phyloP scores from a whole-genome alignment of 2,797 vertebrate genomes.

The Channa striata region DNA sequence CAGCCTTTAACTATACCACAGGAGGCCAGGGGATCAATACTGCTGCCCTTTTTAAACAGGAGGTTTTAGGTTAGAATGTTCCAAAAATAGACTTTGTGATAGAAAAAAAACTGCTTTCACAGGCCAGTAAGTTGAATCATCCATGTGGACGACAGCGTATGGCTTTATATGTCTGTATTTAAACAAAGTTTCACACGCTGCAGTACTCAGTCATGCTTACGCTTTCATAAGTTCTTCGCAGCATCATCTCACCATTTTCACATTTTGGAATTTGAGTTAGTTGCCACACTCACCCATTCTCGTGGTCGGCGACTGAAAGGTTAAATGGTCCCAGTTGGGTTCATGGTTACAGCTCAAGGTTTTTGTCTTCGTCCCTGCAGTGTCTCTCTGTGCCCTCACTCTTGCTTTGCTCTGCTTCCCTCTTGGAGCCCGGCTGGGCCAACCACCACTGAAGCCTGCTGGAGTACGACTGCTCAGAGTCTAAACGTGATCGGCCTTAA shows the following conservation, averaged over 20 bases:
- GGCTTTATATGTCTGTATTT: not conserved
- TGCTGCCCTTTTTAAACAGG: slow-evolving; percentile 8
- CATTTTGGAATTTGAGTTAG: slow-evolving; percentile 29
- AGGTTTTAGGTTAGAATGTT: slow-evolving; percentile 2
- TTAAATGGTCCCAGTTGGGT: slow-evolving; percentile 64
- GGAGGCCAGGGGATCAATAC: slow-evolving; percentile 4
- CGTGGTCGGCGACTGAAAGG: slow-evolving; percentile 45
- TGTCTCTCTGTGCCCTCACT: slow-evolving; percentile 35
- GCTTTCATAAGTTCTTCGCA: slow-evolving; percentile 1
- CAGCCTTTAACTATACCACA: not conserved
- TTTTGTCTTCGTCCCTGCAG: slow-evolving; percentile 36
- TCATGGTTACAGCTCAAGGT: slow-evolving; percentile 56
- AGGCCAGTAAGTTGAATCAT: not conserved
- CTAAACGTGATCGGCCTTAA: slow-evolving; percentile 78
- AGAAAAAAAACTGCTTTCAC: slow-evolving; percentile 20
- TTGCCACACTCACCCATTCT: slow-evolving; percentile 75
- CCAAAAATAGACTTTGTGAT: slow-evolving; percentile 1
- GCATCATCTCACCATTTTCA: slow-evolving; percentile 8
- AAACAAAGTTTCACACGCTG: slow-evolving; percentile 5
- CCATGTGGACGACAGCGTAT: slow-evolving; percentile 2
- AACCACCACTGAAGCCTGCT: slow-evolving; percentile 69
- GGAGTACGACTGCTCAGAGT: slow-evolving; percentile 72
- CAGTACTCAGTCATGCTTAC: not conserved
- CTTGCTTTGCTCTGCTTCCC: slow-evolving; percentile 32
- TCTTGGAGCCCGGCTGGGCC: slow-evolving; percentile 49